These are phyloP conservation scores for Malurus alboscapulatus DNA, from an alignment of 2,113 vertebrate genomes.

Conservation along the genomic window DNA sequence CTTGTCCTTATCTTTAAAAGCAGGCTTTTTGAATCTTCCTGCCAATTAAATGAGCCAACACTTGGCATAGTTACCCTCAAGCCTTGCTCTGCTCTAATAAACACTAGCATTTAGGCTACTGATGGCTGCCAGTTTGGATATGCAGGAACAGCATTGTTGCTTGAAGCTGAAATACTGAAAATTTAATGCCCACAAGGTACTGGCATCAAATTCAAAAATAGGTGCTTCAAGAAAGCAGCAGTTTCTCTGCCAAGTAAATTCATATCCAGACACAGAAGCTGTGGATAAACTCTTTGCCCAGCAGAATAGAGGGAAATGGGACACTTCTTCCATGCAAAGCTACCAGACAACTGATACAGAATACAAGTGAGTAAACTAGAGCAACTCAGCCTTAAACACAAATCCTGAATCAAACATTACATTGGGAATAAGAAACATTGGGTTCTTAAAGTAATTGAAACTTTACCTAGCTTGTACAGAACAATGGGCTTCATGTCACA, in stretches of 20 bases:
- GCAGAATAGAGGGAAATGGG: not conserved
- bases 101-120: not conserved
- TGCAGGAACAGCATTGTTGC: not conserved
- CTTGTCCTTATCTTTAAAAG: constrained; percentile 19
- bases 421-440: not conserved
- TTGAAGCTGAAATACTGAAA: constrained; percentile 26
- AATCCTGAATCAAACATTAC: not conserved
- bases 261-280: not conserved
- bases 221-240: not conserved
- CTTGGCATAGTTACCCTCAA: constrained; percentile 14
- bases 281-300: not conserved
- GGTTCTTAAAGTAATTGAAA: not conserved
- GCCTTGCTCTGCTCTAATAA: constrained; percentile 41
- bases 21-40: constrained; percentile 2
- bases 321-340: not conserved
- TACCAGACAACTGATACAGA: not conserved
- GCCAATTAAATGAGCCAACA: constrained; percentile 1
- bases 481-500: not conserved
- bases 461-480: not conserved
- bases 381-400: not conserved
- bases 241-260: not conserved
- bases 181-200: not conserved
- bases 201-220: not conserved
- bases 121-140: not conserved
- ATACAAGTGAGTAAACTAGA: not conserved